These are phyloP conservation scores for Ceyx cyanopectus DNA, from an alignment of 2,113 vertebrate species.

Conservation along the genomic window DNA sequence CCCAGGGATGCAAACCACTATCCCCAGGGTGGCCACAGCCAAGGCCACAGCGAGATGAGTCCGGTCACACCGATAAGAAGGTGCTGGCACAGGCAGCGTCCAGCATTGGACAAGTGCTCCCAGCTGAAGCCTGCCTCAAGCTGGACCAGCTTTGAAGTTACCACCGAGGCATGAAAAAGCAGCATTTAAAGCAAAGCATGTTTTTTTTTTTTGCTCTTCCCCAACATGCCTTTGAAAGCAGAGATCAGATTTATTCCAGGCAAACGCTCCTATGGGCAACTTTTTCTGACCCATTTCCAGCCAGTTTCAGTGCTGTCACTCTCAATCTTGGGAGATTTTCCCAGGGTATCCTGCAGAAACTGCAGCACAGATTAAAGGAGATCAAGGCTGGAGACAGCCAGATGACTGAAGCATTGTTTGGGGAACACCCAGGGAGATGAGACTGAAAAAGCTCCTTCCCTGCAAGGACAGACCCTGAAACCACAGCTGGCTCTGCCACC, in stretches of 20 bases:
- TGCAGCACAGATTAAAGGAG: not conserved
- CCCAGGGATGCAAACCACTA: not conserved
- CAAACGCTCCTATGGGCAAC: not conserved
- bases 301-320: not conserved
- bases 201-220: not conserved
- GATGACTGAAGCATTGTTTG: not conserved
- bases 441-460: not conserved
- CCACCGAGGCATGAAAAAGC: not conserved
- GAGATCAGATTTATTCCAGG: conserved; percentile 24
- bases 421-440: not conserved
- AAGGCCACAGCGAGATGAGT: not conserved
- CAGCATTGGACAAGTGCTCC: not conserved
- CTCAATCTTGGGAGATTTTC: conserved; percentile 33
- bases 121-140: not conserved
- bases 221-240: not conserved
- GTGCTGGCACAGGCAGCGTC: not conserved
- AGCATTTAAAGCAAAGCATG: not conserved
- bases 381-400: not conserved
- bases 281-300: conserved; percentile 36
- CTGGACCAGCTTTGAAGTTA: not conserved
- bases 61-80: accelerated
- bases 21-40: not conserved
- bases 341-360: conserved; percentile 23
- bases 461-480: accelerated
- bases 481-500: not conserved